Conservation (phyloP, 2,888 invertebrate genomes). For the Spodoptera exigua region DNA sequence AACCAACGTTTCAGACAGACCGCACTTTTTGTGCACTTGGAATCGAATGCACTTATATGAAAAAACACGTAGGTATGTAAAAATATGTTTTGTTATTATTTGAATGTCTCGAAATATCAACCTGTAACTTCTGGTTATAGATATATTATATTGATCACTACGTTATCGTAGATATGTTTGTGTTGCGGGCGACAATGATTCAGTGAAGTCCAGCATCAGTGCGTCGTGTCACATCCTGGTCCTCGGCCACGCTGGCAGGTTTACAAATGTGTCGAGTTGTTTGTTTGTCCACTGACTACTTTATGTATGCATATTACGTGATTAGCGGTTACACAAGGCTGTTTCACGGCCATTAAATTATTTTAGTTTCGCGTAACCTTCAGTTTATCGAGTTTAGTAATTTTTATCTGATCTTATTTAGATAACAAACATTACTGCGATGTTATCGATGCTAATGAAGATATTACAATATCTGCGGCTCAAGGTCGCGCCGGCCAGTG, state of each 20-base stretch:
- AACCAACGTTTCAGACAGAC: too few species aligned
- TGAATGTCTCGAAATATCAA: too few species aligned
- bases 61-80: background rate
- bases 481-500: constrained; percentile 26
- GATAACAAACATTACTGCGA: constrained; percentile 27
- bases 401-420: constrained; percentile 36
- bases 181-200: too few species aligned
- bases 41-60: background rate
- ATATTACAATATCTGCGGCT: constrained; percentile 15
- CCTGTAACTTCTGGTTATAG: too few species aligned
- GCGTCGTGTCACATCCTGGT: too few species aligned
- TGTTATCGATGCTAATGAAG: constrained; percentile 29
- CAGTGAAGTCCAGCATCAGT: too few species aligned
- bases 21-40: constrained; percentile 46
- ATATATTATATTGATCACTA: too few species aligned
- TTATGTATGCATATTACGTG: constrained; percentile 1
- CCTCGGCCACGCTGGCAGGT: too few species aligned
- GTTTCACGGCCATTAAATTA: constrained; percentile 18
- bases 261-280: background rate
- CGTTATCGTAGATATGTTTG: too few species aligned
- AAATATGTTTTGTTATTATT: too few species aligned
- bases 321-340: constrained; percentile 18
- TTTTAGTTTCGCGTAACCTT: constrained; percentile 25
- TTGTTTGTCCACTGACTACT: background rate
- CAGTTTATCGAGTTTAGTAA: constrained; percentile 13